Evolutionary conservation across 2,888 invertebrate genomes (phyloP).

Genomic region (Dryocosmus kuriphilus): DNA sequence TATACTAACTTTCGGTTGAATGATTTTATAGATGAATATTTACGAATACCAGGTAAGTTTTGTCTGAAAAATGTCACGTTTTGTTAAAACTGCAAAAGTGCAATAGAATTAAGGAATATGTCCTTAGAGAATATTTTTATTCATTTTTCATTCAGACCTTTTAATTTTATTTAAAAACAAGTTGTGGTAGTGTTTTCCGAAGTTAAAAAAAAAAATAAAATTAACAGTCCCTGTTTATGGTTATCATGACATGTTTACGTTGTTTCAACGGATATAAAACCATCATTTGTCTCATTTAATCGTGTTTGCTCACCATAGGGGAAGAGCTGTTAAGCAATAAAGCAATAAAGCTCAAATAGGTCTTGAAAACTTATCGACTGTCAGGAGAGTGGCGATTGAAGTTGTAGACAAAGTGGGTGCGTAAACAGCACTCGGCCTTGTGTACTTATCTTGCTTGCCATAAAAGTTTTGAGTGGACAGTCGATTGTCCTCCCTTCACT

Average conservation of each 20-base stretch:
- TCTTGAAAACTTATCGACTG: slow-evolving; percentile 16
- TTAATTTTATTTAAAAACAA: background rate
- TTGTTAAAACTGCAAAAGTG: too few relatives aligned
- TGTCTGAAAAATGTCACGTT: background rate
- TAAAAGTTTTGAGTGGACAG: slow-evolving; percentile 26
- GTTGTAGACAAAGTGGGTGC: slow-evolving; percentile 20
- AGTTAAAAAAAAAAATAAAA: background rate
- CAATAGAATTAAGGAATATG: too few relatives aligned
- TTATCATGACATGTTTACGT: background rate
- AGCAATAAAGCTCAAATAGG: slow-evolving; percentile 28
- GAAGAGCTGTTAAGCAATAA: slow-evolving; percentile 5
- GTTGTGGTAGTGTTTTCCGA: background rate
- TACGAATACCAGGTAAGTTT: background rate
- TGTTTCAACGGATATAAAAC: background rate
- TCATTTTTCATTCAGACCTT: too few relatives aligned
- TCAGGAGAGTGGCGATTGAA: slow-evolving; percentile 9
- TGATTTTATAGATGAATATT: background rate
- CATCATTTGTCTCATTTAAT: background rate
- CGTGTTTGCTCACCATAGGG: background rate
- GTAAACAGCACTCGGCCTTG: background rate
- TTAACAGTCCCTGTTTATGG: background rate
- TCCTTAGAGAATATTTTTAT: too few relatives aligned
- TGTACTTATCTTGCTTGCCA: background rate
- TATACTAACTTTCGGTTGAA: background rate
- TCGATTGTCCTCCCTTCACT: background rate